Conservation (phyloP, 2,888 invertebrate species). For the Eremobia ochroleuca region DNA sequence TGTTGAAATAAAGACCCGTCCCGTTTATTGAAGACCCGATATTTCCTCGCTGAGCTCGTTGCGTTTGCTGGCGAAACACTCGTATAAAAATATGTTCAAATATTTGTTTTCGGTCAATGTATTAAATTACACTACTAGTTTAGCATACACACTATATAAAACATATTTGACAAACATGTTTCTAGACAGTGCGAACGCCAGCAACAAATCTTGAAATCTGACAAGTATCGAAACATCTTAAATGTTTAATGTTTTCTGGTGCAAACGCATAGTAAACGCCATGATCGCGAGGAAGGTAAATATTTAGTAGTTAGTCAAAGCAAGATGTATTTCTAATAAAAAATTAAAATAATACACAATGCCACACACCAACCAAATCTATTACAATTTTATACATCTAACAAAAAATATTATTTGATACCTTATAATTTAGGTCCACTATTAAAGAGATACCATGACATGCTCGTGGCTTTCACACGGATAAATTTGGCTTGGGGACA, state of each 20-base stretch:
- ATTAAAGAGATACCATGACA: slow-evolving; percentile 39
- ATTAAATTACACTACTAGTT: background rate
- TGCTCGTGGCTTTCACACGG: slow-evolving; percentile 49
- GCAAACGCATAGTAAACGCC: background rate
- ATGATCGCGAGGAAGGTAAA: background rate
- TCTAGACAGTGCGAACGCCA: background rate
- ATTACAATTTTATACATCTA: slow-evolving; percentile 46
- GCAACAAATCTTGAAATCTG: slow-evolving; percentile 1
- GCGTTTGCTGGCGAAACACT: background rate
- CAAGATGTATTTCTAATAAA: background rate
- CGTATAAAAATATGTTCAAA: background rate
- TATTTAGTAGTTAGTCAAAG: slow-evolving; percentile 10
- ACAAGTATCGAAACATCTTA: background rate
- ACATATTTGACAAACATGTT: background rate
- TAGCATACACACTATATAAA: background rate
- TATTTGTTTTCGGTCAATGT: background rate
- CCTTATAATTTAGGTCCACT: slow-evolving; percentile 64
- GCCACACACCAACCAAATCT: slow-evolving; percentile 37
- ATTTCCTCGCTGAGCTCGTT: background rate
- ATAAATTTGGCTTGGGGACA: slow-evolving; percentile 50
- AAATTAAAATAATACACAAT: slow-evolving; percentile 61
- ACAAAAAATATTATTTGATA: slow-evolving; percentile 50
- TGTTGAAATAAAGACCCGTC: background rate
- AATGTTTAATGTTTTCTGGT: background rate
- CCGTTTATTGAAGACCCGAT: background rate